Percentiles rank a stretch among this genome's conserved stretches.
phyloP scores from a whole-genome alignment of 2,113 vertebrate genomes.

The Glaucomys volans region DNA sequence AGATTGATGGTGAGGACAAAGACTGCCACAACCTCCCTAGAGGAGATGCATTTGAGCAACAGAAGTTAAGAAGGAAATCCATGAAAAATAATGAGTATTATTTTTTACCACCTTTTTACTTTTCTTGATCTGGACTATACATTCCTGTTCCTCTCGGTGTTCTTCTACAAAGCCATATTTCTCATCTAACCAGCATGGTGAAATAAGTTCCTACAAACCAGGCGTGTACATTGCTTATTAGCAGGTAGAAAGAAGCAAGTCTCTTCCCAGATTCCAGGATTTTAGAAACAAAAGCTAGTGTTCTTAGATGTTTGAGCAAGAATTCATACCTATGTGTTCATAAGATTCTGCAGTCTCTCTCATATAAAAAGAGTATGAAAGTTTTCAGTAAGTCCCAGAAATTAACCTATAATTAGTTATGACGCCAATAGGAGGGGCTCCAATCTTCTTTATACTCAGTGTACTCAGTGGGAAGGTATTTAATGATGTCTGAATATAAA shows the following conservation, averaged over 20 bases:
- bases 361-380: not conserved
- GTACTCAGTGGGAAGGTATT: conserved; percentile 19
- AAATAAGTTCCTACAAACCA: not conserved
- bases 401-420: conserved; percentile 75
- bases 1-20: not conserved
- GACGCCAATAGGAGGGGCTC: conserved; percentile 47
- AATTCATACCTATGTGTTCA: not conserved
- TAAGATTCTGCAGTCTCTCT: conserved; percentile 48
- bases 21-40: fast-evolving
- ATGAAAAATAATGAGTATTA: not conserved
- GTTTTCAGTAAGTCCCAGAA: conserved; percentile 22
- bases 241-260: not conserved
- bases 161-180: not conserved
- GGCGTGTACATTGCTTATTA: not conserved
- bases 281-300: conserved; percentile 36
- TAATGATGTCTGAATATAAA: conserved; percentile 57
- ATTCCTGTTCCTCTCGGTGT: not conserved
- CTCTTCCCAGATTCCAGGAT: not conserved
- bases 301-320: not conserved
- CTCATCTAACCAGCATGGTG: not conserved
- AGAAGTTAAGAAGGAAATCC: not conserved
- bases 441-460: not conserved
- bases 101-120: not conserved
- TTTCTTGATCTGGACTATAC: not conserved
- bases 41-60: not conserved